These are phyloP conservation scores for Lasioglossum morio DNA, from an alignment of 2,888 invertebrate genomes.

Conservation along the genomic window DNA sequence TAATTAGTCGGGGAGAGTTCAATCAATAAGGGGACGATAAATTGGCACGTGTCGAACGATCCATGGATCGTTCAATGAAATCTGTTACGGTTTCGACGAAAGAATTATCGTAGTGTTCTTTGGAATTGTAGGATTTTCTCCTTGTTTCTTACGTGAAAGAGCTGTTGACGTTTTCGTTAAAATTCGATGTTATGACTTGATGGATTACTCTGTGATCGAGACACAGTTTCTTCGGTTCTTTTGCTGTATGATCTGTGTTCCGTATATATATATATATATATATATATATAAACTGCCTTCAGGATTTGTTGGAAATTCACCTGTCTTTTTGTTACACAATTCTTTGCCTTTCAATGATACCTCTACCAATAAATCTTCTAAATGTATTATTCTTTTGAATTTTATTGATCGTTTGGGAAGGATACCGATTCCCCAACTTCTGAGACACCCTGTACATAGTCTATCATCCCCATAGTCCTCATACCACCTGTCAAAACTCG, in stretches of 20 bases:
- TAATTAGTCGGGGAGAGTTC: slow-evolving; percentile 31
- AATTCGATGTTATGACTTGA: background rate
- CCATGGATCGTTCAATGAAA: background rate
- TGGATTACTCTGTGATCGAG: background rate
- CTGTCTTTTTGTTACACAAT: background rate
- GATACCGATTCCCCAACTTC: background rate
- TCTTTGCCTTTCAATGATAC: background rate
- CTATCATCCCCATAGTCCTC: background rate
- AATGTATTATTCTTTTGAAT: background rate
- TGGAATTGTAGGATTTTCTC: background rate
- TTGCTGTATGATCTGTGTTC: background rate
- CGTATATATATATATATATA: no score
- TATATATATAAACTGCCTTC: background rate
- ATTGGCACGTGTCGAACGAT: slow-evolving; percentile 19
- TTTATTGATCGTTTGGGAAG: background rate
- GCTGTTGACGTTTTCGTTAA: background rate
- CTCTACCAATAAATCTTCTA: background rate
- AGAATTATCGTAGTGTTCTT: background rate
- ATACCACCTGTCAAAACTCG: background rate
- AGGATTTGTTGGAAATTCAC: background rate
- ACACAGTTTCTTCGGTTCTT: background rate
- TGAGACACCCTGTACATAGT: background rate
- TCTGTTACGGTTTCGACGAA: background rate
- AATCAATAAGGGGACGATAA: background rate
- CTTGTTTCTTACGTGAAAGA: background rate